A percentile compares a stretch with the other conserved stretches of the same genome.
Conservation (phyloP, 1,140 invertebrate genomes). For the Drosophila arawakana region DNA sequence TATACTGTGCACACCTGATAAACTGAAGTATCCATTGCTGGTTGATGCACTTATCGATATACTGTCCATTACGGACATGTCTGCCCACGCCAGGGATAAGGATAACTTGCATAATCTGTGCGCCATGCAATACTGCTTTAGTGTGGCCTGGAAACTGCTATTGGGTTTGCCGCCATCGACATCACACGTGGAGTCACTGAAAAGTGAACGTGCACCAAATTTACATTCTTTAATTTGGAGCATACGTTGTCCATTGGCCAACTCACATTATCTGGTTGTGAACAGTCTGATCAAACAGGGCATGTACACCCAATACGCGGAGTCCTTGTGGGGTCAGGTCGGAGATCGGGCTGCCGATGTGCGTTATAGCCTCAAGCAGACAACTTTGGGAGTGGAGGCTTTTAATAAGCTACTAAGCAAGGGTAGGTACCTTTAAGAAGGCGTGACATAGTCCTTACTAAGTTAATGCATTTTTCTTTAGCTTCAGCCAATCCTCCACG, state of each 20-base stretch:
- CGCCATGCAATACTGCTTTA: conserved; percentile 96
- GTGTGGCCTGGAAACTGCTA: conserved; percentile 86
- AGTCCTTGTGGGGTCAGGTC: conserved; percentile 74
- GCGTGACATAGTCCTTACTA: no score
- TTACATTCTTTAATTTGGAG: conserved; percentile 86
- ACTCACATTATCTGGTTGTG: conserved; percentile 77
- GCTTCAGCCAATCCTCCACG: conserved; percentile 65
- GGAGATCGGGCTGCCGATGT: conserved; percentile 76
- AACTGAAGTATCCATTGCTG: conserved; percentile 94
- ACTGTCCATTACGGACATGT: conserved; percentile 89
- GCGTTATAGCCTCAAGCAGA: conserved; percentile 77
- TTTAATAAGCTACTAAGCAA: conserved; percentile 72
- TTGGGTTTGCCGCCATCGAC: conserved; percentile 94
- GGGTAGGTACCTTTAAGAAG: conserved; percentile 38
- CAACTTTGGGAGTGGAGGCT: conserved; percentile 71
- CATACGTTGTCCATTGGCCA: conserved; percentile 71
- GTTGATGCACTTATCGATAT: conserved; percentile 94
- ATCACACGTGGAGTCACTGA: conserved; percentile 92
- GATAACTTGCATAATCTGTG: conserved; percentile 89
- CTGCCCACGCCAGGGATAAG: conserved; percentile 86
- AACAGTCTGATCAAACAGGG: conserved; percentile 83
- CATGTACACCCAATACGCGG: conserved; percentile 83
- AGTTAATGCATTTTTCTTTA: conserved; percentile 13
- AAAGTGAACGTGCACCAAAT: conserved; percentile 85
- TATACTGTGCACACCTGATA: conserved; percentile 94